These are phyloP conservation scores for Andrena fulva DNA, from an alignment of 2,888 invertebrate species.

Conservation along the genomic window DNA sequence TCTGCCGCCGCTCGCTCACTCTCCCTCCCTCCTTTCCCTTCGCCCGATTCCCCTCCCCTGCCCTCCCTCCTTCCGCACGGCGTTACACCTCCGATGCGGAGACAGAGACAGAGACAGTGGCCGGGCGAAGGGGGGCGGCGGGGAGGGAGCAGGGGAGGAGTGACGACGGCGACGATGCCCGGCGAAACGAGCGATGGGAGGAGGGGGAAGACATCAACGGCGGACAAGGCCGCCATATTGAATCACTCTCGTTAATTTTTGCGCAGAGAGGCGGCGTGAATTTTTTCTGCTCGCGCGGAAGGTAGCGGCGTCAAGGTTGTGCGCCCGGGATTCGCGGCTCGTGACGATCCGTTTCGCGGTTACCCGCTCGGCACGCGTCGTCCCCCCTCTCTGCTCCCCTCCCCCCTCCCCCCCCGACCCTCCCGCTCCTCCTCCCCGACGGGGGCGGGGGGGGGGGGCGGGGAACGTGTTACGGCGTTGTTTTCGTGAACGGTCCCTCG, in stretches of 20 bases:
- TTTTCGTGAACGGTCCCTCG: constrained; percentile 9
- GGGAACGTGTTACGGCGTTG: constrained; percentile 20
- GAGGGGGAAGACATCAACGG: constrained; percentile 66
- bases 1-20: not conserved
- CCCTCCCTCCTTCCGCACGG: constrained; percentile 15
- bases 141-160: constrained; percentile 33
- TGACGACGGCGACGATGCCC: constrained; percentile 68
- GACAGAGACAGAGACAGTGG: constrained; percentile 51
- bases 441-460: not conserved
- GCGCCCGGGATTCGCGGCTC: constrained; percentile 57
- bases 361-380: constrained; percentile 43
- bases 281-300: constrained; percentile 73
- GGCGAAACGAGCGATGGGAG: constrained; percentile 63
- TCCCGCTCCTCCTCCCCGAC: too few relatives aligned
- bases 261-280: constrained; percentile 84
- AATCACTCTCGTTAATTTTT: constrained; percentile 87
- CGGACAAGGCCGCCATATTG: constrained; percentile 87
- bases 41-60: not conserved
- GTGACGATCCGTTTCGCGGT: constrained; percentile 48
- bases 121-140: constrained; percentile 50
- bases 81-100: constrained; percentile 59
- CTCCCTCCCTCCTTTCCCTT: constrained; percentile 10
- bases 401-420: too few relatives aligned
- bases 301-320: constrained; percentile 65
- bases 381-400: not conserved